Percentiles rank a stretch among this genome's conserved stretches.
These are phyloP conservation scores for Hippoglossus hippoglossus DNA, from an alignment of 2,797 vertebrate species.

Conservation along the genomic window DNA sequence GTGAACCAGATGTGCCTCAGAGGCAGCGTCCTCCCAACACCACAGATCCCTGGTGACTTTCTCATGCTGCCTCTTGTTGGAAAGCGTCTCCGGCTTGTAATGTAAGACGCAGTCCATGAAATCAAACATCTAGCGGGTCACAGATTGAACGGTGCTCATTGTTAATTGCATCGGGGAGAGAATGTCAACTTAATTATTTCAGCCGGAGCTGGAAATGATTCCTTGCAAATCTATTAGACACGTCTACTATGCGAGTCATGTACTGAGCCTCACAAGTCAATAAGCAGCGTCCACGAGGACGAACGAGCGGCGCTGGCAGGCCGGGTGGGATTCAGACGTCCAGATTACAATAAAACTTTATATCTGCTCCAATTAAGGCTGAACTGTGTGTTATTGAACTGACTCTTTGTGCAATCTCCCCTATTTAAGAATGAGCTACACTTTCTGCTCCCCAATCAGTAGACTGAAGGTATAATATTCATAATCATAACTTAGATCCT, in stretches of 20 bases:
- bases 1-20: constrained; percentile 56
- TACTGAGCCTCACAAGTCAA: constrained; percentile 66
- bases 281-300: constrained; percentile 54
- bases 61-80: constrained; percentile 47
- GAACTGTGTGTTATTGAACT: background rate
- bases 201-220: constrained; percentile 75
- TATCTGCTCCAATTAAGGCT: constrained; percentile 37
- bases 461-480: background rate
- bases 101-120: constrained; percentile 70
- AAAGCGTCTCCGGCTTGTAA: constrained; percentile 31
- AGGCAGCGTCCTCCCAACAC: constrained; percentile 46
- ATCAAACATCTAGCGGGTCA: constrained; percentile 78
- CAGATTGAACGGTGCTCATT: constrained; percentile 71
- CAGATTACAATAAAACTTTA: constrained; percentile 10
- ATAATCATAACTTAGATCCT: background rate
- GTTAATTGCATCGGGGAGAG: constrained; percentile 78
- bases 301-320: constrained; percentile 19
- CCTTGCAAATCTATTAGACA: constrained; percentile 81
- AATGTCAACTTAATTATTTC: constrained; percentile 86
- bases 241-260: constrained; percentile 74
- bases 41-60: constrained; percentile 39
- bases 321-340: constrained; percentile 29
- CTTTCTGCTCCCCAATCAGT: background rate
- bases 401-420: background rate
- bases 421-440: background rate